Base-by-base conservation (phyloP, 2,888 invertebrate genomes). In the Cepaea hortensis region DNA sequence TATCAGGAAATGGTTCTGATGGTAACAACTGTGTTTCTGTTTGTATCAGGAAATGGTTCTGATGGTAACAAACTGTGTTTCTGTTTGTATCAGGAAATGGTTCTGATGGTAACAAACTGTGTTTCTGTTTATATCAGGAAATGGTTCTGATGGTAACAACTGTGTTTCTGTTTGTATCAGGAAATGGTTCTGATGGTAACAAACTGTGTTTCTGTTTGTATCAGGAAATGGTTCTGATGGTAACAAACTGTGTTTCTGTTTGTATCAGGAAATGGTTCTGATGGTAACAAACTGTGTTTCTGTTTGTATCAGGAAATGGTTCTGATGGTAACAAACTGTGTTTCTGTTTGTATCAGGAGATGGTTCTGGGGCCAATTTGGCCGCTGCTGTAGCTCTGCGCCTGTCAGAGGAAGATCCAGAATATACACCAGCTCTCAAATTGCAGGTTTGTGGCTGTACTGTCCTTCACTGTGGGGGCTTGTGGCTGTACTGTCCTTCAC, bases 291-390 rank as follows among this genome's bases (percentile, higher is more conserved):
- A n/a, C 35, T 35, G 35, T 35, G 35, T 70, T 18, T 81, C 61
- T 80, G 20, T 79, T 68, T n/a, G n/a, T n/a, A n/a, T n/a, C n/a
- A n/a, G n/a, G n/a, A n/a, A n/a, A n/a, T n/a, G n/a, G n/a, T n/a
- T n/a, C 55, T 55, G 55, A 11, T 2, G 55, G 6, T 55, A 55
- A 55, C 55, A 35, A 35, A n/a, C n/a, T n/a, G n/a, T n/a, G n/a
- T 70, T 18, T 81, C 61, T 80, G 20, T 79, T 68, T n/a, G 55
- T 35, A 85, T 13, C 86, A 91, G 92, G 92, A 23, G 91, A 91
- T 88, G 90, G 91, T 87, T 90, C 91, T 13, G 92, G 92, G 13
- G 92, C 91, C 46, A 92, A 92, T 76, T 84, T 92, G 68, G 91
- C 91, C 1, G 90, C 91, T 86, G 91, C 91, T 3, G 90, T 90